Percentiles rank a stretch among this genome's conserved stretches.
These are phyloP conservation scores for Struthidea cinerea DNA, from an alignment of 2,113 vertebrate species.

Conservation along the genomic window DNA sequence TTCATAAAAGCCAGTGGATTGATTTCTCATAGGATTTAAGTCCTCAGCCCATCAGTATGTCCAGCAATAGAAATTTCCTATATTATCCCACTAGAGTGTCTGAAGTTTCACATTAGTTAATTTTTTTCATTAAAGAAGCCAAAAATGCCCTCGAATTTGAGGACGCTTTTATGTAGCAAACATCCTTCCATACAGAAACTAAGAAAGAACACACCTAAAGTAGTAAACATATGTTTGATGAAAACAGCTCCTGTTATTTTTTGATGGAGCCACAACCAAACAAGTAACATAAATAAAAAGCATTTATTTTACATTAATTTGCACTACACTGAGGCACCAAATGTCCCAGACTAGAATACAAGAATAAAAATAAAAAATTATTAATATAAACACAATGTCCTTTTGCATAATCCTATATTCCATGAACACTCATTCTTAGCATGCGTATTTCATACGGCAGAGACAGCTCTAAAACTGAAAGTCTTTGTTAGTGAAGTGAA, in stretches of 20 bases:
- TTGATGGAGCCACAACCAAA: background rate
- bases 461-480: background rate
- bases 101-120: background rate
- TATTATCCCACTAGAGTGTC: background rate
- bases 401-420: background rate
- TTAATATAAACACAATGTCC: background rate
- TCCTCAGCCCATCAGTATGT: background rate
- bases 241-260: background rate
- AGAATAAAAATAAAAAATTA: background rate
- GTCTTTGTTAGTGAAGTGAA: background rate
- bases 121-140: background rate
- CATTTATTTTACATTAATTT: background rate
- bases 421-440: background rate
- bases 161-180: background rate
- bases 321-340: background rate
- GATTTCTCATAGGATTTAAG: conserved; percentile 19
- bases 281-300: background rate
- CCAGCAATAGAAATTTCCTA: conserved; percentile 4
- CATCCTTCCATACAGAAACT: background rate
- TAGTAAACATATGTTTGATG: background rate
- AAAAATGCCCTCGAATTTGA: background rate
- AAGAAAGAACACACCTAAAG: background rate
- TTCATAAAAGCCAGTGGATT: conserved; percentile 17
- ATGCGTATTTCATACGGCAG: background rate
- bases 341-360: background rate